Base-by-base conservation (phyloP, 1,140 invertebrate species). In the Thereuonema tuberculata region DNA sequence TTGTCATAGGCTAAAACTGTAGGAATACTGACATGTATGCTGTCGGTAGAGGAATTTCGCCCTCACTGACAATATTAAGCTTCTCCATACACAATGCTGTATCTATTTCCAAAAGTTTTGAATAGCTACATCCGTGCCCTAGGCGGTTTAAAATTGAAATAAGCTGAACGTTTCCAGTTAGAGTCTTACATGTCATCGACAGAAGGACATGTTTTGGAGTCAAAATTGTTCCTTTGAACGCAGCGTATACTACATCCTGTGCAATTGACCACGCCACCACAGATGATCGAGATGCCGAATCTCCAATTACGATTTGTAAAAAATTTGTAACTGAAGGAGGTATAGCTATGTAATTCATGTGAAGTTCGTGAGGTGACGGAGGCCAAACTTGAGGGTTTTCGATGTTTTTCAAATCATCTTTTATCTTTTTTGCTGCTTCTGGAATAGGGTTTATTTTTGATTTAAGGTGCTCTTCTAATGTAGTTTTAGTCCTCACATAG, bases 1-100 rank as follows among this genome's bases (percentile, higher is more conserved):
- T 66, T 69, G 55, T 68, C 66, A 62, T 46, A 68, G 12, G 61
- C 63, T 43, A 68, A 46, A 23, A 29, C 59, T 52, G 62, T 64
- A 31, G 59, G 43, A 15, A 63, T 56, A 59, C 50, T 12, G n/a
- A 61, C 61, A 20, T 63, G 56, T 31, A 65, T 61, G 21, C 26
- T 60, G 17, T 50, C 17, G 48, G 48, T 21, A 50, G 23, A 20
- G 48, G 23, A 21, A 50, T 55, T 60, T 29, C 12, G 5, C 50
- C 26, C 20, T 55, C 52, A 24, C 43, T 17, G 43, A 20, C 23
- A 20, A n/a, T 53, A 28, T n/a, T 26, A 54, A 56, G 17, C 58
- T 61, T 62, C 27, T 60, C 20, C 21, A 56, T 52, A 55, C 50
- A 60, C 20, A 62, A 53, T 50, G 61, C 50, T 23, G 61, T 60